These are phyloP conservation scores for Drosophila quasianomalipes DNA, from an alignment of 2,888 invertebrate genomes.

Conservation along the genomic window DNA sequence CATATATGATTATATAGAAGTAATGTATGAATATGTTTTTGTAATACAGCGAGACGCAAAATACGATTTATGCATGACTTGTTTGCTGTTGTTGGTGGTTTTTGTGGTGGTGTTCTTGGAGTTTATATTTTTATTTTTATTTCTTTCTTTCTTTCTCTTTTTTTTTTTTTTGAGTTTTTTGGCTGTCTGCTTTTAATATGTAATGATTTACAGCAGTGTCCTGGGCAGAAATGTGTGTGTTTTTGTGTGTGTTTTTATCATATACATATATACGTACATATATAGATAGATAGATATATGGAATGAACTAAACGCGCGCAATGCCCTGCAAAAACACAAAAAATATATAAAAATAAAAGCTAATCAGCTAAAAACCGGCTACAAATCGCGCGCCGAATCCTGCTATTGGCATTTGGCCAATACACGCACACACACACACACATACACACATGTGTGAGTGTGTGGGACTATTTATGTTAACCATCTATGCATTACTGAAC, in stretches of 20 bases:
- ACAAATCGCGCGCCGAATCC: conserved; percentile 17
- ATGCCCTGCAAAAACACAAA: conserved; percentile 47
- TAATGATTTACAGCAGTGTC: conserved; percentile 66
- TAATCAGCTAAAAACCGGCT: conserved; percentile 43
- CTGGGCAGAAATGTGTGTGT: conserved; percentile 3
- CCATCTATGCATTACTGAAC: conserved; percentile 23
- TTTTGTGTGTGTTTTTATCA: conserved; percentile 6
- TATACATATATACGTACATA: conserved; percentile 29
- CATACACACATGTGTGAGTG: conserved; percentile 7
- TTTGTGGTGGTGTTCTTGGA: conserved; percentile 28
- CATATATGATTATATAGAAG: conserved; percentile 19
- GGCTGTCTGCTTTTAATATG: conserved; percentile 19
- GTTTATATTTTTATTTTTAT: conserved; percentile 9
- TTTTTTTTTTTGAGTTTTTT: conserved; percentile 7
- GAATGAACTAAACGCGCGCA: conserved; percentile 68
- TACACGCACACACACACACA: conserved; percentile 11
- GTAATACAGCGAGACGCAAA: conserved; percentile 50
- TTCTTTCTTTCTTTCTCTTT: conserved; percentile 4
- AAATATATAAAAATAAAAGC: conserved; percentile 16
- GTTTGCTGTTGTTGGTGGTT: conserved; percentile 24
- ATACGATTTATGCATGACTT: conserved; percentile 57
- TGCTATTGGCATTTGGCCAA: conserved; percentile 26
- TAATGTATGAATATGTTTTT: conserved; percentile 46
- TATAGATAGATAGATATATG: conserved; percentile 37
- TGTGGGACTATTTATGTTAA: conserved; percentile 15